Evolutionary conservation across 2,797 vertebrate species (phyloP).

Genomic region (Trachops cirrhosus): DNA sequence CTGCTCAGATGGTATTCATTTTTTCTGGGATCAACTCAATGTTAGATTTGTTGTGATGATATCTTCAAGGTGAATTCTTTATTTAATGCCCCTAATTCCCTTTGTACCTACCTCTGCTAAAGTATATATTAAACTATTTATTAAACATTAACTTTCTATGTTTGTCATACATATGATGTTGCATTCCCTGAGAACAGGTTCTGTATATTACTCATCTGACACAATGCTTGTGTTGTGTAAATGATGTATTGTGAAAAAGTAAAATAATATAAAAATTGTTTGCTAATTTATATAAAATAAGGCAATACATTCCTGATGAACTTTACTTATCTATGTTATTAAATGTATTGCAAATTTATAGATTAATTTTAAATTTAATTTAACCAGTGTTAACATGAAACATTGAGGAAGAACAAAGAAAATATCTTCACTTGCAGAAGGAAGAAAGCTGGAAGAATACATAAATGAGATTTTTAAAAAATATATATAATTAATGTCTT

Average conservation of each 20-base stretch:
- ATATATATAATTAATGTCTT: not conserved
- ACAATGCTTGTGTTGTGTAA: not conserved
- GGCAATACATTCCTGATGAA: not conserved
- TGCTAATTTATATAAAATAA: not conserved
- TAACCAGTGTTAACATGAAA: not conserved
- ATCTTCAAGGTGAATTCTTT: not conserved
- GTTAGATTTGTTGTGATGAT: not conserved
- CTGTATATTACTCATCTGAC: not conserved
- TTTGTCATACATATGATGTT: not conserved
- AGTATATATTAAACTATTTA: not conserved
- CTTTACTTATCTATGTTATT: not conserved
- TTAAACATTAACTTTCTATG: not conserved
- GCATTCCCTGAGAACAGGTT: not conserved
- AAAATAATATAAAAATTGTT: not conserved
- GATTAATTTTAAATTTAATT: conserved; percentile 11
- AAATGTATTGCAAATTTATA: not conserved
- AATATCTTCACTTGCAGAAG: not conserved
- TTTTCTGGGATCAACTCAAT: not conserved
- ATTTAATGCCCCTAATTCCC: not conserved
- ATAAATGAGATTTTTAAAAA: not conserved
- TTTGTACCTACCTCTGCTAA: not conserved
- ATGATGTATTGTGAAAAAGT: not conserved
- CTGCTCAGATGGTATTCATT: not conserved
- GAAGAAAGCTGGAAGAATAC: not conserved
- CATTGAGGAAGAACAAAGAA: not conserved